These are phyloP conservation scores for Ennomos quercinarius DNA, from an alignment of 2,888 invertebrate species.

Conservation along the genomic window DNA sequence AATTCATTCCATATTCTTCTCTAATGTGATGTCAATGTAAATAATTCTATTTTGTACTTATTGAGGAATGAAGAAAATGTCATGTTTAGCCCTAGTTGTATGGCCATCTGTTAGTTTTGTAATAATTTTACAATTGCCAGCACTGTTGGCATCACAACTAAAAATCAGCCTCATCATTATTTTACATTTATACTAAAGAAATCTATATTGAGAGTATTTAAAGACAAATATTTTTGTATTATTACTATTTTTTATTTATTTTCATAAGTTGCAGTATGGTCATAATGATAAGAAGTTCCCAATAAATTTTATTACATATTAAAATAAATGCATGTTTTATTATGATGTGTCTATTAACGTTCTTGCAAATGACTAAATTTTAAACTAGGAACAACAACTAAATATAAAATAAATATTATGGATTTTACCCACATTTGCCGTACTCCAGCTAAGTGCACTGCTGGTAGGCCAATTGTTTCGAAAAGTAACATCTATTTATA, in stretches of 20 bases:
- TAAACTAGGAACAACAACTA: no score
- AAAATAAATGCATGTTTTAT: slow-evolving; percentile 51
- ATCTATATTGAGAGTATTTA: slow-evolving; percentile 52
- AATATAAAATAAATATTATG: no score
- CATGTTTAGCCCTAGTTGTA: slow-evolving; percentile 15
- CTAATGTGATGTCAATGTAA: slow-evolving; percentile 69
- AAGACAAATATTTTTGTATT: slow-evolving; percentile 80
- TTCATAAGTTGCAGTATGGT: slow-evolving; percentile 58
- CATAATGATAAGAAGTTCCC: slow-evolving; percentile 59
- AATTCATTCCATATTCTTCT: slow-evolving; percentile 64
- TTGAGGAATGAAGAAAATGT: slow-evolving; percentile 39
- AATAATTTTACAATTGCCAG: slow-evolving; percentile 39
- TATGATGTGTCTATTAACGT: slow-evolving; percentile 24
- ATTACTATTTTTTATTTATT: slow-evolving; percentile 64
- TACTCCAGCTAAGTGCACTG: no score
- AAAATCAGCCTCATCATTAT: slow-evolving; percentile 45
- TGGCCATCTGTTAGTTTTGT: slow-evolving; percentile 39
- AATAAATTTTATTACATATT: slow-evolving; percentile 74
- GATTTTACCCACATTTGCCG: no score
- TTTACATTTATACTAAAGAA: slow-evolving; percentile 28
- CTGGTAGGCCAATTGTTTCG: no score
- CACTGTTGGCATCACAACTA: slow-evolving; percentile 31
- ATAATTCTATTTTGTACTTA: slow-evolving; percentile 68
- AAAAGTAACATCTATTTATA: no score
- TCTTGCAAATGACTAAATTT: no score